Conservation (phyloP, 2,797 vertebrate species). For the Halcyon smyrnensis region DNA sequence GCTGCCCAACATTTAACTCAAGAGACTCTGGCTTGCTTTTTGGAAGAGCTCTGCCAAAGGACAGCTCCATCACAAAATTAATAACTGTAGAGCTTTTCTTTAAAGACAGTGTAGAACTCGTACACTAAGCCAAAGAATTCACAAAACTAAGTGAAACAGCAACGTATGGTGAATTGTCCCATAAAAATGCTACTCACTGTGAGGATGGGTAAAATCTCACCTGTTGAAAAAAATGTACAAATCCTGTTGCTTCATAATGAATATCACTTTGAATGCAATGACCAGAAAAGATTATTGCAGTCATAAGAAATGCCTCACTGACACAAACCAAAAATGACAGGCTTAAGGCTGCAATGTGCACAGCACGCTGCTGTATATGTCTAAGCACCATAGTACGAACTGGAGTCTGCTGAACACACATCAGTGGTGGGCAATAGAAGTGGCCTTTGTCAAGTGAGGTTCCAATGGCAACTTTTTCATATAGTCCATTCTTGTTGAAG, state of each 20-base stretch:
- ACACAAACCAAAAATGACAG: neutral
- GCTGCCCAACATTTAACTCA: neutral
- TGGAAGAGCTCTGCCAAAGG: neutral
- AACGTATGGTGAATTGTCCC: neutral
- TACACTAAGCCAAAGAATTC: neutral
- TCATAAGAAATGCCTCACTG: neutral
- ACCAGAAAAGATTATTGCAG: neutral
- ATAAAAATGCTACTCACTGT: neutral
- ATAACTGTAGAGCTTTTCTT: neutral
- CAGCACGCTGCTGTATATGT: neutral
- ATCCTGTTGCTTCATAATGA: neutral
- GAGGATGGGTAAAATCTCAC: neutral
- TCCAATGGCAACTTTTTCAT: neutral
- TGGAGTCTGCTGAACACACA: neutral
- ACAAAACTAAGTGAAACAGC: neutral
- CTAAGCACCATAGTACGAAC: neutral
- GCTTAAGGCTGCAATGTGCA: neutral
- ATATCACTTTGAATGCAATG: neutral
- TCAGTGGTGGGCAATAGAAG: neutral
- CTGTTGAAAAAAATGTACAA: neutral
- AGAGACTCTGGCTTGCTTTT: neutral
- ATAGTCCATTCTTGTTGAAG: neutral
- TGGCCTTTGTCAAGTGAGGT: neutral
- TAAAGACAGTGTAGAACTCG: neutral
- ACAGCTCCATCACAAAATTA: neutral